phyloP scores from a whole-genome alignment of 2,113 vertebrate genomes.

The Grus americana region DNA sequence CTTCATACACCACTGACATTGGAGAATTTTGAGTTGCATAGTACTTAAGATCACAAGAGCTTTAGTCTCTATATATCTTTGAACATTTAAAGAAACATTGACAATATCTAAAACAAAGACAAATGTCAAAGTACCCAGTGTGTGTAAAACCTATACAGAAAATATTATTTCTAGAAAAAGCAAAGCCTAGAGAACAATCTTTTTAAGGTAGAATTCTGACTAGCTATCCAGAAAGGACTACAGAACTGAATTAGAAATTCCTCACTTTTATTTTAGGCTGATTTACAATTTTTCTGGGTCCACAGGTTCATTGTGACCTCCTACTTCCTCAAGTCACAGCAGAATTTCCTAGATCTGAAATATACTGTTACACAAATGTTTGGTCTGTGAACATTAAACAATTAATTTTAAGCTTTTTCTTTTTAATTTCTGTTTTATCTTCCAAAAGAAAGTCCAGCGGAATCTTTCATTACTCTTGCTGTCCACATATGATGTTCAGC shows the following conservation, averaged over 20 bases:
- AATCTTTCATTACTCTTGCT: conserved; percentile 36
- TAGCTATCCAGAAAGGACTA: background rate
- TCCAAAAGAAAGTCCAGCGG: background rate
- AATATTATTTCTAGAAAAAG: background rate
- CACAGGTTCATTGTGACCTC: background rate
- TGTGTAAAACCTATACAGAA: background rate
- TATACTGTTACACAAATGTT: background rate
- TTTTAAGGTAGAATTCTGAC: background rate
- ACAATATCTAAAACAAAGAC: background rate
- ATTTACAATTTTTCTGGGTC: background rate
- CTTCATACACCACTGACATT: background rate
- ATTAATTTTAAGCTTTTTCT: background rate
- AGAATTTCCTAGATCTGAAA: background rate
- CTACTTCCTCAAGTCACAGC: background rate
- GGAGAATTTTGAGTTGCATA: background rate
- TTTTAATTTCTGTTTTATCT: background rate
- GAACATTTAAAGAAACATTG: background rate
- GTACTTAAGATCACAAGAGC: background rate
- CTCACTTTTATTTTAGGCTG: background rate
- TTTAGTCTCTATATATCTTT: background rate
- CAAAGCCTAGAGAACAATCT: background rate
- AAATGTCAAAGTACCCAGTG: background rate
- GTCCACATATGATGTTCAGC: conserved; percentile 58
- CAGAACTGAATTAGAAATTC: background rate
- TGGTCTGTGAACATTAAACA: background rate